phyloP scores from a whole-genome alignment of 2,797 vertebrate species.

The Babyrousa celebensis region DNA sequence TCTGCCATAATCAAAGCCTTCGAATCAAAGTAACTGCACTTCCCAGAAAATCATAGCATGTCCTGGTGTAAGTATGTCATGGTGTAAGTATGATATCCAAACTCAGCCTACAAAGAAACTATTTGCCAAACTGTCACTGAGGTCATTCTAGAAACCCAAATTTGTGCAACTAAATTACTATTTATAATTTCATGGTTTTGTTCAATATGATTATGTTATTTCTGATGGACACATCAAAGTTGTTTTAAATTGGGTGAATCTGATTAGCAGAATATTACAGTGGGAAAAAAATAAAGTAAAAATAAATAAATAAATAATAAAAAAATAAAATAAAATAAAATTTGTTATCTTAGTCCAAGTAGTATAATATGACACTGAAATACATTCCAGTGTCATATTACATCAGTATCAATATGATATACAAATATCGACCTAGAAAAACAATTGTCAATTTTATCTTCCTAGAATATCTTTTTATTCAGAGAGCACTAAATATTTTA shows the following conservation, averaged over 20 bases:
- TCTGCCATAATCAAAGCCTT: background rate
- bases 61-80: background rate
- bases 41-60: background rate
- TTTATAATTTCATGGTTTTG: background rate
- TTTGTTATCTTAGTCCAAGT: background rate
- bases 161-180: background rate
- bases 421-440: background rate
- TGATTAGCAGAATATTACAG: conserved; percentile 24
- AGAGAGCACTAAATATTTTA: background rate
- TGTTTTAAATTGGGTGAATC: conserved; percentile 24
- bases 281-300: background rate
- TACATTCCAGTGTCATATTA: too few species aligned
- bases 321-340: background rate
- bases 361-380: background rate
- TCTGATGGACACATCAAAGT: background rate
- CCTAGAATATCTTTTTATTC: background rate
- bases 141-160: conserved; percentile 16
- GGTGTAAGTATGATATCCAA: background rate
- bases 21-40: background rate
- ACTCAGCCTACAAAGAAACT: background rate
- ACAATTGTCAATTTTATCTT: conserved; percentile 17
- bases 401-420: too few species aligned
- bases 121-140: background rate
- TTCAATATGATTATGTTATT: conserved; percentile 11
- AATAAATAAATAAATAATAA: too few species aligned